Percentiles rank a stretch among this genome's conserved stretches.
These are phyloP conservation scores for Eustalomyia histrio DNA, from an alignment of 2,888 invertebrate species.

Conservation along the genomic window DNA sequence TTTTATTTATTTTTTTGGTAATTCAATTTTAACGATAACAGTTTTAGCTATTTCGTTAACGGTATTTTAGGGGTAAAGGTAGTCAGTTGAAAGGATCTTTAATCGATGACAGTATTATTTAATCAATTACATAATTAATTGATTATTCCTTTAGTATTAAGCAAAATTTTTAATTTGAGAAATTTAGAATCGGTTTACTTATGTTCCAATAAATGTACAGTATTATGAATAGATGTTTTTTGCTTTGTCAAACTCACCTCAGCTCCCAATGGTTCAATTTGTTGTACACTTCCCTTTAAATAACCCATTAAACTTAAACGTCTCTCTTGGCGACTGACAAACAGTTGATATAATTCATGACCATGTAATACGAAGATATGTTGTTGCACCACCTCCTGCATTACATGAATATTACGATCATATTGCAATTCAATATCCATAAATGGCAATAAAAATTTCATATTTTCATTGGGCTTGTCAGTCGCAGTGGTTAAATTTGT, in stretches of 20 bases:
- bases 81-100: too few species aligned
- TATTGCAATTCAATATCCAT: conserved; percentile 73
- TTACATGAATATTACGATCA: conserved; percentile 69
- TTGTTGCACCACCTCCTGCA: conserved; percentile 71
- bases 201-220: too few species aligned
- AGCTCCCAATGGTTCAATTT: conserved; percentile 67
- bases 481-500: not conserved
- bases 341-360: conserved; percentile 72
- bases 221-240: too few species aligned
- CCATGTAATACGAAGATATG: conserved; percentile 74
- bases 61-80: too few species aligned
- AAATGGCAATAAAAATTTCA: conserved; percentile 74
- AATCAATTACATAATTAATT: too few species aligned
- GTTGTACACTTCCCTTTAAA: conserved; percentile 70
- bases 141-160: too few species aligned
- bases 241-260: conserved; percentile 61
- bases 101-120: too few species aligned
- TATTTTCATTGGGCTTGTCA: conserved; percentile 7
- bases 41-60: too few species aligned
- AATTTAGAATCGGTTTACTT: too few species aligned
- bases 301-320: conserved; percentile 71
- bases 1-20: too few species aligned
- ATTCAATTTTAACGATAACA: too few species aligned
- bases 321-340: conserved; percentile 69
- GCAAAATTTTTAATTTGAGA: too few species aligned